Evolutionary conservation across 2,113 vertebrate genomes (phyloP).

Genomic region (Bagarius yarrelli): DNA sequence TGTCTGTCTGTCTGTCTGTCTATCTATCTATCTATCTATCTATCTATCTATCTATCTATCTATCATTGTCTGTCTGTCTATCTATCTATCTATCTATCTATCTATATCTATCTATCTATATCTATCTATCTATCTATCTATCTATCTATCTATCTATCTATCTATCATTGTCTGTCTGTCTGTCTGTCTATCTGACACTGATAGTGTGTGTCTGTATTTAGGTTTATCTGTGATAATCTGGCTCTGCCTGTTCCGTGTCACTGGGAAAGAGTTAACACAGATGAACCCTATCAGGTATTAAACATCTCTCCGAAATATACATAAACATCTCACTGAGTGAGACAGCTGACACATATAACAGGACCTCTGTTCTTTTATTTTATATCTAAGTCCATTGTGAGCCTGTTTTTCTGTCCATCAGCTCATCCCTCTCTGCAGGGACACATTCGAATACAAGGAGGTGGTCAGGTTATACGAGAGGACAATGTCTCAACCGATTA

Average conservation of each 20-base stretch:
- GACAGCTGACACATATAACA: neutral
- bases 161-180: neutral
- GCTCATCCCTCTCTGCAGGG: slow-evolving; percentile 64
- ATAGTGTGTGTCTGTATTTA: slow-evolving; percentile 52
- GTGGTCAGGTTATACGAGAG: slow-evolving; percentile 87
- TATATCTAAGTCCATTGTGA: neutral
- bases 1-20: too few relatives aligned
- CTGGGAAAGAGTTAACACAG: slow-evolving; percentile 91
- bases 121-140: neutral
- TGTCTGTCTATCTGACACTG: neutral
- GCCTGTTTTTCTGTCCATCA: neutral
- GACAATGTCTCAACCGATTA: slow-evolving; percentile 89
- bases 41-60: too few relatives aligned
- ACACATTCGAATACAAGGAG: slow-evolving; percentile 92
- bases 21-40: too few relatives aligned
- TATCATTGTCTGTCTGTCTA: too few relatives aligned
- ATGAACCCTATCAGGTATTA: slow-evolving; percentile 86
- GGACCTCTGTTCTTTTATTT: neutral
- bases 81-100: neutral
- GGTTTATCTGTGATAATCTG: slow-evolving; percentile 93
- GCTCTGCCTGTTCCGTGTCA: slow-evolving; percentile 87
- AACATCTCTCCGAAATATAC: neutral
- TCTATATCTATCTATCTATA: too few relatives aligned
- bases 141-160: neutral
- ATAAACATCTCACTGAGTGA: neutral